Percentiles rank a stretch among this genome's conserved stretches.
phyloP scores from a whole-genome alignment of 2,113 vertebrate species.

The Pedetes capensis region DNA sequence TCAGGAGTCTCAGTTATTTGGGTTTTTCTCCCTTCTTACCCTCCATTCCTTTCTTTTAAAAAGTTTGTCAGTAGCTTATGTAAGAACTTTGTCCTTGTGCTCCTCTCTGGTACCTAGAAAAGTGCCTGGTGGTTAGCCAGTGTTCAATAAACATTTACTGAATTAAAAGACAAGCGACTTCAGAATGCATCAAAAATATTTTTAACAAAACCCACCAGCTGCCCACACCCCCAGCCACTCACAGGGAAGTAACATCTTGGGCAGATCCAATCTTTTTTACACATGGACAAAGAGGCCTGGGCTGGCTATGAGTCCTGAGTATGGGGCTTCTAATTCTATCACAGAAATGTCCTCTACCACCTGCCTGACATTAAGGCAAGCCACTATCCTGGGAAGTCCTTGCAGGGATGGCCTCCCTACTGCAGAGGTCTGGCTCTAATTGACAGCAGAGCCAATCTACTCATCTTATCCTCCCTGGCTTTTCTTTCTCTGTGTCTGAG shows the following conservation, averaged over 20 bases:
- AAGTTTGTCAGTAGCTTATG: not conserved
- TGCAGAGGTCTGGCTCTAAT: not conserved
- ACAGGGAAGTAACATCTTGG: not conserved
- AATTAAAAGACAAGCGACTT: not conserved
- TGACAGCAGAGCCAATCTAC: not conserved
- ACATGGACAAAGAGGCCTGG: not conserved
- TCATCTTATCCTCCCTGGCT: not conserved
- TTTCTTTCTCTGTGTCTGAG: not conserved
- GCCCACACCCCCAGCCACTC: not conserved
- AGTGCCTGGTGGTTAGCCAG: not conserved
- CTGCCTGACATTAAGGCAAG: not conserved
- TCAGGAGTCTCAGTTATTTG: not conserved
- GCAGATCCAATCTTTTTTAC: not conserved
- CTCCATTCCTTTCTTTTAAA: not conserved
- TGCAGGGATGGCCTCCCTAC: accelerated
- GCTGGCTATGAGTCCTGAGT: not conserved
- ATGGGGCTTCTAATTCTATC: not conserved
- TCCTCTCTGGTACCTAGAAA: not conserved
- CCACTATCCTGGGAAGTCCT: not conserved
- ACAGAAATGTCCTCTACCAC: not conserved
- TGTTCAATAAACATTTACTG: not conserved
- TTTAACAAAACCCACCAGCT: not conserved
- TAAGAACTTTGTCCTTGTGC: not conserved
- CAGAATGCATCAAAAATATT: not conserved
- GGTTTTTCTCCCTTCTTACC: not conserved